phyloP scores from a whole-genome alignment of 1,140 invertebrate genomes.

The Saxidomus purpurata region DNA sequence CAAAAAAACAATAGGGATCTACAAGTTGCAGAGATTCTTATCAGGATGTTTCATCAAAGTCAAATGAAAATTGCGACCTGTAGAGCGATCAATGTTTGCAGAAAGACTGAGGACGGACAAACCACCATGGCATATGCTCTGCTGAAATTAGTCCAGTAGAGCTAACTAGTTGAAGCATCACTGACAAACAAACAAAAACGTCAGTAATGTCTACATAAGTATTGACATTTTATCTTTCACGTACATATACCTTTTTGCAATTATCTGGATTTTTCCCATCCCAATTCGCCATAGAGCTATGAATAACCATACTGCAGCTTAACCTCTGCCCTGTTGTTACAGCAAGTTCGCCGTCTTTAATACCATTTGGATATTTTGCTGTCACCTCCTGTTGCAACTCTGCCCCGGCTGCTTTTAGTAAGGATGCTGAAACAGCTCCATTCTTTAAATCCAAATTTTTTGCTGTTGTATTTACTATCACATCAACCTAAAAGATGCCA shows the following conservation, averaged over 20 bases:
- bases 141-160: no score
- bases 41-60: no score
- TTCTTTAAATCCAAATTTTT: conserved; percentile 60
- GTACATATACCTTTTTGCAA: conserved; percentile 24
- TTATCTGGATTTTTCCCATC: conserved; percentile 31
- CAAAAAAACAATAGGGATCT: no score
- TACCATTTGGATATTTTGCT: conserved; percentile 71
- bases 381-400: conserved; percentile 71
- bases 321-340: conserved; percentile 72
- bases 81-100: no score
- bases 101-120: no score
- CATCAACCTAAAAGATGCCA: background rate
- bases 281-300: conserved; percentile 67
- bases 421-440: conserved; percentile 45
- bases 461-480: conserved; percentile 57
- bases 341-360: conserved; percentile 71
- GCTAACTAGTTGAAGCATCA: no score
- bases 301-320: conserved; percentile 70
- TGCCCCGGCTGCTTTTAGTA: conserved; percentile 62
- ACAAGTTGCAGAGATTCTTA: no score
- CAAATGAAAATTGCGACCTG: no score
- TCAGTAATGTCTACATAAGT: no score
- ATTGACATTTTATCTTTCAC: no score
- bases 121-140: no score
- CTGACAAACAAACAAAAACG: no score